These are phyloP conservation scores for Nomada fabriciana DNA, from an alignment of 2,888 invertebrate genomes.

Conservation along the genomic window DNA sequence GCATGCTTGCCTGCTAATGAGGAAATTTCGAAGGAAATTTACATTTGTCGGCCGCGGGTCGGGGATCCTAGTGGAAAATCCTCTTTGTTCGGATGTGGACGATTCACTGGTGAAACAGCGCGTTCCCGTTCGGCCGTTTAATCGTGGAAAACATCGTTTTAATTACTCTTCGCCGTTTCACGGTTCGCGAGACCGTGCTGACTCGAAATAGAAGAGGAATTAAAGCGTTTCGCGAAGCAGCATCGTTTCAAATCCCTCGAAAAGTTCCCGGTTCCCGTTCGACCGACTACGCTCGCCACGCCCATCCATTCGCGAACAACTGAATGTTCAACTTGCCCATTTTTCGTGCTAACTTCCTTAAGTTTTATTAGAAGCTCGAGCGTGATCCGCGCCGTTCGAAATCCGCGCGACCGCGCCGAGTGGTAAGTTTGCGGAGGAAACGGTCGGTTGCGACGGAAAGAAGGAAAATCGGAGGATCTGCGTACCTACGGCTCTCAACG, in stretches of 20 bases:
- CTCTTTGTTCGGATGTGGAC: not conserved
- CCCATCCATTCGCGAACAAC: not conserved
- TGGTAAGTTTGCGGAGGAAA: conserved; percentile 23
- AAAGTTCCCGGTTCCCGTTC: not conserved
- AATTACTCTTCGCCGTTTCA: conserved; percentile 16
- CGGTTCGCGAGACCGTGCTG: not conserved
- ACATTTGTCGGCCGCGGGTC: not conserved
- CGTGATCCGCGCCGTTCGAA: not conserved
- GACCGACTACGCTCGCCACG: not conserved
- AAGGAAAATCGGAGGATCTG: not conserved
- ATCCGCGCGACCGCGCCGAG: not conserved
- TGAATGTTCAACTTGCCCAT: conserved; percentile 39
- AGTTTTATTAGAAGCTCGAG: conserved; percentile 9
- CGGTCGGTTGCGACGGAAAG: not conserved
- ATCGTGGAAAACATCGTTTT: conserved; percentile 29
- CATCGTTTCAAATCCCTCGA: no score
- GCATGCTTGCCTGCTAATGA: conserved; percentile 23
- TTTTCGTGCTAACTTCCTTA: conserved; percentile 26
- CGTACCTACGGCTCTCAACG: conserved; percentile 65
- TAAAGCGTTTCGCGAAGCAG: not conserved
- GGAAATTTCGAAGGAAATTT: conserved; percentile 35
- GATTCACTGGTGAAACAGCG: not conserved
- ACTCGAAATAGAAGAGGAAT: conserved; percentile 2
- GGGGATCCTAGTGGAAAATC: not conserved
- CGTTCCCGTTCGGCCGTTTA: conserved; percentile 2